Evolutionary conservation across 92 coral and sea anemone genomes (phyloP).

Genomic region (Virgularia gustaviana): DNA sequence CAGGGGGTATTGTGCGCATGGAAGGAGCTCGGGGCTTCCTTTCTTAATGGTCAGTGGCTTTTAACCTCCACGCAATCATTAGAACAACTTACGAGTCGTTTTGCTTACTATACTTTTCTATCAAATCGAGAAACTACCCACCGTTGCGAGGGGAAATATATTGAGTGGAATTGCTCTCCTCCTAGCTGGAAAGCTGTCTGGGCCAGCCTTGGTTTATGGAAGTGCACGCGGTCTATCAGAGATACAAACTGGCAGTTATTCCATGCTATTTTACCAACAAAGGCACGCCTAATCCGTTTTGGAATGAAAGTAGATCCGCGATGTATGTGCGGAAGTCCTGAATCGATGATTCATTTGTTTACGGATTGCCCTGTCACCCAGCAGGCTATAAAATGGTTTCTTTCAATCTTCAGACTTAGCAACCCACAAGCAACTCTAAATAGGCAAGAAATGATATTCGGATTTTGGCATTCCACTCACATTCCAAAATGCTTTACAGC

Average conservation of each 20-base stretch:
- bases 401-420: neutral
- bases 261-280: too few relatives aligned
- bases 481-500: neutral
- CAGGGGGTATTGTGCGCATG: too few relatives aligned
- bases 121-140: neutral
- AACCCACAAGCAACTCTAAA: neutral
- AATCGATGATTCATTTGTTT: neutral
- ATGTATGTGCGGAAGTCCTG: slow-evolving; percentile 11
- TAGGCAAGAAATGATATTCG: neutral
- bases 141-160: neutral
- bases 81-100: too few relatives aligned
- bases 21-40: too few relatives aligned
- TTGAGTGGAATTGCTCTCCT: neutral
- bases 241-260: neutral
- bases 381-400: neutral
- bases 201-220: neutral
- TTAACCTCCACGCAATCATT: too few relatives aligned
- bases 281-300: slow-evolving; percentile 16
- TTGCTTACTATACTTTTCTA: neutral
- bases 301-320: neutral
- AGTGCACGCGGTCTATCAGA: neutral
- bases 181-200: neutral
- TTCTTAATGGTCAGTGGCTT: too few relatives aligned
- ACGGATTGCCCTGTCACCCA: neutral
- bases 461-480: neutral